These are phyloP conservation scores for Actinostola sp. DNA, from an alignment of 92 coral and sea anemone genomes.

Conservation along the genomic window DNA sequence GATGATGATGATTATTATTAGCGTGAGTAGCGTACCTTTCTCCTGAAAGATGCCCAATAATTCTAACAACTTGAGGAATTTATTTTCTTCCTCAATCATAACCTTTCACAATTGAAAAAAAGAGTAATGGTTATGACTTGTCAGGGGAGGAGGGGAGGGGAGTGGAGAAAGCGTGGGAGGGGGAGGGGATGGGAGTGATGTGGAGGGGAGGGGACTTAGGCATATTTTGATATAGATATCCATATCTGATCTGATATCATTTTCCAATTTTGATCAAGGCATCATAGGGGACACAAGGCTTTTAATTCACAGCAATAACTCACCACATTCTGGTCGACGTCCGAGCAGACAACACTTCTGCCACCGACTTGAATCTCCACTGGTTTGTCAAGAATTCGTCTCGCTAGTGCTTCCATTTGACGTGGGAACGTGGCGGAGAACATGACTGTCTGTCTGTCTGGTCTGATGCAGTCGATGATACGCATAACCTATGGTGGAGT, in stretches of 20 bases:
- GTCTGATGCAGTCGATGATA: conserved; percentile 94
- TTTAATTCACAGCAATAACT: conserved; percentile 5
- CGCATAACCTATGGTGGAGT: conserved; percentile 98
- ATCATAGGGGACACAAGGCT: no score
- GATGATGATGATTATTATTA: no score
- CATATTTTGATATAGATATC: no score
- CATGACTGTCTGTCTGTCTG: conserved; percentile 94
- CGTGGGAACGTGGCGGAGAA: conserved; percentile 98
- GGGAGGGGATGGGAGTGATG: no score
- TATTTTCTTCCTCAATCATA: conserved; percentile 92
- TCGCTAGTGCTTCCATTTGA: conserved; percentile 95
- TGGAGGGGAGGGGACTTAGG: no score
- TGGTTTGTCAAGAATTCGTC: conserved; percentile 88
- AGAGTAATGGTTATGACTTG: not conserved
- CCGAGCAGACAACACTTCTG: conserved; percentile 96
- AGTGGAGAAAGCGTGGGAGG: no score
- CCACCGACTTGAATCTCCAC: conserved; percentile 99
- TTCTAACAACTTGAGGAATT: conserved; percentile 88
- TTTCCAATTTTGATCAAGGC: no score
- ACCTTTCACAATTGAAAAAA: conserved; percentile 50
- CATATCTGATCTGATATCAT: no score
- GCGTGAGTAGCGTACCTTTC: conserved; percentile 60
- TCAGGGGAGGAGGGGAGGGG: no score
- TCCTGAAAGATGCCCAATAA: conserved; percentile 92
- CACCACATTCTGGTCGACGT: conserved; percentile 94